Percentiles rank a stretch among this genome's conserved stretches.
Evolutionary conservation across 2,888 invertebrate species (phyloP).

Genomic region (Coecobrya sp.): DNA sequence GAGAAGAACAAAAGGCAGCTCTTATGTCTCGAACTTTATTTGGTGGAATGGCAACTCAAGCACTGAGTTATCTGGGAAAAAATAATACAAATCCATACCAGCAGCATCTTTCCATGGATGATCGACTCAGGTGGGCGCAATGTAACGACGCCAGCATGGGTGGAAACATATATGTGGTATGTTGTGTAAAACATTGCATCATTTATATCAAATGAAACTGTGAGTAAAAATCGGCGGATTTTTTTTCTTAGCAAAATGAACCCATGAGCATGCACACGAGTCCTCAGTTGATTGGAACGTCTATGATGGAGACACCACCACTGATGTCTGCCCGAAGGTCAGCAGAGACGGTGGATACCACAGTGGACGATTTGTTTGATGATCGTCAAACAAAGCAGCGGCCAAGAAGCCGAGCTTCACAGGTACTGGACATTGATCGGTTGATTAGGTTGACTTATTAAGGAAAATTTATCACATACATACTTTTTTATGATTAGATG

Average conservation of each 20-base stretch:
- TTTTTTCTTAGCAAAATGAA: slow-evolving; percentile 84
- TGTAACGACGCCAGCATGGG: slow-evolving; percentile 91
- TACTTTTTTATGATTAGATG: slow-evolving; percentile 90
- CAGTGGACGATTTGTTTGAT: slow-evolving; percentile 85
- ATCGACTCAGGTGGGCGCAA: slow-evolving; percentile 95
- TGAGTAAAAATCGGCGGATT: not conserved
- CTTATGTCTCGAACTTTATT: slow-evolving; percentile 91
- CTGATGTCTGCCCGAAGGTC: slow-evolving; percentile 84
- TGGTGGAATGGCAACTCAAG: slow-evolving; percentile 93
- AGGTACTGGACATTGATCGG: slow-evolving; percentile 83
- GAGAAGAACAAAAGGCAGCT: slow-evolving; percentile 93
- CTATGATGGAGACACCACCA: slow-evolving; percentile 84
- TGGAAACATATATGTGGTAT: slow-evolving; percentile 87
- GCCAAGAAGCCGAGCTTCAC: slow-evolving; percentile 85
- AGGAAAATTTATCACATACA: too few relatives aligned
- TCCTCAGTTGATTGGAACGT: slow-evolving; percentile 77
- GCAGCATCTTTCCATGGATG: slow-evolving; percentile 92
- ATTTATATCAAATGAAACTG: not conserved
- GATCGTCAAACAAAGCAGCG: slow-evolving; percentile 85
- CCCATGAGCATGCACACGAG: slow-evolving; percentile 84
- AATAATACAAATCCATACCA: slow-evolving; percentile 88
- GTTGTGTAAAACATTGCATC: slow-evolving; percentile 56
- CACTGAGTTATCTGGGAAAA: slow-evolving; percentile 88
- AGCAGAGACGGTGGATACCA: slow-evolving; percentile 85
- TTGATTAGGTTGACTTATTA: not conserved